These are phyloP conservation scores for Microtus ochrogaster DNA, from an alignment of 2,113 vertebrate genomes.

Conservation along the genomic window DNA sequence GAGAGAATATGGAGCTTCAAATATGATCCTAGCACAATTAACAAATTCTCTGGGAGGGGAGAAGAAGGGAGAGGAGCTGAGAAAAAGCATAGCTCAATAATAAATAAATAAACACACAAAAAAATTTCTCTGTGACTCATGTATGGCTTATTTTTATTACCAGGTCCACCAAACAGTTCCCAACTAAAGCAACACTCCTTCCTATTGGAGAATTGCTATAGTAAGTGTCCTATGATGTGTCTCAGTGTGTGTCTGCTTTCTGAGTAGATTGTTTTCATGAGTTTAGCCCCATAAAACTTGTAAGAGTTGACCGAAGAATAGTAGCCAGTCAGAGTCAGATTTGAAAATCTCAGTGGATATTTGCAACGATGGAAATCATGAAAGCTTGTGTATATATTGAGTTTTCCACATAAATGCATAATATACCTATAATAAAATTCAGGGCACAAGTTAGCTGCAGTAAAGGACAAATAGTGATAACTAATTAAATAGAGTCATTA, in stretches of 20 bases:
- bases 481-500: not conserved
- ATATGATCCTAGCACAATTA: not conserved
- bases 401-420: not conserved
- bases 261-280: not conserved
- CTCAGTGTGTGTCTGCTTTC: not conserved
- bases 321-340: too few species aligned
- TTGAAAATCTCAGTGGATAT: not conserved
- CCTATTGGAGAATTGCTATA: not conserved
- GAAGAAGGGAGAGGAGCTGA: too few species aligned
- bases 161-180: not conserved
- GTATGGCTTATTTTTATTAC: not conserved
- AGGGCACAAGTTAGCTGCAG: not conserved
- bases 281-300: not conserved
- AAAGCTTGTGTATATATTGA: not conserved
- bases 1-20: not conserved
- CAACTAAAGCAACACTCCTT: not conserved
- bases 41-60: too few species aligned
- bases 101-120: too few species aligned
- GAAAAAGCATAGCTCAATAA: too few species aligned
- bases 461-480: too few species aligned
- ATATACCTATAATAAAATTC: not conserved
- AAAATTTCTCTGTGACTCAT: not conserved
- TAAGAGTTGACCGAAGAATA: rapidly evolving
- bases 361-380: too few species aligned
- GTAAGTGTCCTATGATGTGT: not conserved